A percentile compares a stretch with the other conserved stretches of the same genome.
Evolutionary conservation across 2,888 invertebrate species (phyloP).

Genomic region (Rhingia rostrata): DNA sequence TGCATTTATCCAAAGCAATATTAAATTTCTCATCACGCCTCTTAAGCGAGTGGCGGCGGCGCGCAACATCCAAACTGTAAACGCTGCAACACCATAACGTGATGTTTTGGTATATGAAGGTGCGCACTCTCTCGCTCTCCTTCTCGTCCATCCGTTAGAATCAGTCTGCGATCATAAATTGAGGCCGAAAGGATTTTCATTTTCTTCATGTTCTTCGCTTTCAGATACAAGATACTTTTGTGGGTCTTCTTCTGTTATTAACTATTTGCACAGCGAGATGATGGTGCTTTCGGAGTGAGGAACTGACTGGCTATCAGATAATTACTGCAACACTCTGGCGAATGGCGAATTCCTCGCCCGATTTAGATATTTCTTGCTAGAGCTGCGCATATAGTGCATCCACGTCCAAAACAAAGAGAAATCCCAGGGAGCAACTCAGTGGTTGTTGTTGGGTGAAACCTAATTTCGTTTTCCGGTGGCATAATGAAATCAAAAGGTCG

Average conservation of each 20-base stretch:
- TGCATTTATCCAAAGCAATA: constrained; percentile 74
- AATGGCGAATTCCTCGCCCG: constrained; percentile 45
- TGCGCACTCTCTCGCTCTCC: not conserved
- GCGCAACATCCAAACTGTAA: constrained; percentile 53
- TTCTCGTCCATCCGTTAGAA: constrained; percentile 30
- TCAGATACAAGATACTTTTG: constrained; percentile 11
- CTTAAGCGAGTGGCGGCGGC: constrained; percentile 35
- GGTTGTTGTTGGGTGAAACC: constrained; percentile 23
- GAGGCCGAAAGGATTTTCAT: constrained; percentile 71
- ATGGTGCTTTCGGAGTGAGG: constrained; percentile 22
- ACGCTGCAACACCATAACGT: constrained; percentile 25
- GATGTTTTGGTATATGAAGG: constrained; percentile 22
- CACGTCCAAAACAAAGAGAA: constrained; percentile 47
- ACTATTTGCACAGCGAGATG: constrained; percentile 22
- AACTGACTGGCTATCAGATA: constrained; percentile 65
- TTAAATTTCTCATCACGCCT: constrained; percentile 75
- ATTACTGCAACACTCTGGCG: constrained; percentile 60
- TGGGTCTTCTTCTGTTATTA: constrained; percentile 40
- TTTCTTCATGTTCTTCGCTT: constrained; percentile 45
- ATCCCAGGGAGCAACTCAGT: constrained; percentile 59
- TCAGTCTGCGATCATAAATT: constrained; percentile 67
- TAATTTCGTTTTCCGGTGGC: constrained; percentile 73
- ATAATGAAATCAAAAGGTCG: constrained; percentile 75
- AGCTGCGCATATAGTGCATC: not conserved
- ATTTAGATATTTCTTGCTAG: constrained; percentile 57